Percentiles rank a stretch among this genome's conserved stretches.
Evolutionary conservation across 2,797 vertebrate genomes (phyloP).

Genomic region (Gila robusta): DNA sequence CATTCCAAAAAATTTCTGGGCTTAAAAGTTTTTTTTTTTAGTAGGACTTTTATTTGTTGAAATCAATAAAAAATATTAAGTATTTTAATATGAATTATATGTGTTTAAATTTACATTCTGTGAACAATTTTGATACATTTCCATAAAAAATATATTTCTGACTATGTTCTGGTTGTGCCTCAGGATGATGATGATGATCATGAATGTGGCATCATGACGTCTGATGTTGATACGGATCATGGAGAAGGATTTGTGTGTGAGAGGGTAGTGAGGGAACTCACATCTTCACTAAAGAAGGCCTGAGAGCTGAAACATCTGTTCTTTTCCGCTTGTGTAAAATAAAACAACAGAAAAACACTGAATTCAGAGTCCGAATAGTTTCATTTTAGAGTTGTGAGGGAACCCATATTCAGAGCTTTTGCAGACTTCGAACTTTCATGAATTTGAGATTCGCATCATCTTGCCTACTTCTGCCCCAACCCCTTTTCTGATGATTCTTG

Average conservation of each 20-base stretch:
- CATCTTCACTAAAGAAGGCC: not conserved
- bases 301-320: not conserved
- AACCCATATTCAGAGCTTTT: not conserved
- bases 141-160: not conserved
- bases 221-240: not conserved
- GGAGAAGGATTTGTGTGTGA: conserved; percentile 39
- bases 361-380: too few species aligned
- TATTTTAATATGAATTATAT: not conserved
- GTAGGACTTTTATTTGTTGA: not conserved
- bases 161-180: not conserved
- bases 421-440: not conserved
- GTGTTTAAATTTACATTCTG: not conserved
- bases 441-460: not conserved
- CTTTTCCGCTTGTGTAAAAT: not conserved
- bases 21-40: not conserved
- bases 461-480: not conserved
- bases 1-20: not conserved
- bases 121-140: not conserved
- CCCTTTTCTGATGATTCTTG: not conserved
- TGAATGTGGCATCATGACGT: not conserved
- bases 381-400: too few species aligned
- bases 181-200: conserved; percentile 16
- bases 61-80: not conserved
- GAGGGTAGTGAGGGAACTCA: not conserved
- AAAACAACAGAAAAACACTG: too few species aligned